These are phyloP conservation scores for Condylostylus longicornis DNA, from an alignment of 1,140 invertebrate species.

Conservation along the genomic window DNA sequence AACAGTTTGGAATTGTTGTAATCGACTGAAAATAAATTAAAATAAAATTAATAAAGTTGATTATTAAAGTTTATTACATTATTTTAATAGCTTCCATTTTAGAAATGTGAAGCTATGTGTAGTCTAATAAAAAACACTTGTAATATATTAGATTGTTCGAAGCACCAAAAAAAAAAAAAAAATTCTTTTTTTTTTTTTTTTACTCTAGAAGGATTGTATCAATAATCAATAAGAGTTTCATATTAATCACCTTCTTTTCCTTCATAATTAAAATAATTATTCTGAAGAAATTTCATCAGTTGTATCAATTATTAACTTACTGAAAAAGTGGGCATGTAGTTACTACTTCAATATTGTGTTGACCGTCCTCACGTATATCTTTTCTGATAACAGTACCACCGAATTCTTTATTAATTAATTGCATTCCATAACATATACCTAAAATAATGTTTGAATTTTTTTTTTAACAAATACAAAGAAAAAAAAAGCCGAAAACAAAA, in stretches of 20 bases:
- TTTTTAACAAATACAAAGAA: background rate
- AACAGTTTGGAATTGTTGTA: slow-evolving; percentile 77
- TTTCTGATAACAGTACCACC: slow-evolving; percentile 82
- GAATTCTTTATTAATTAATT: slow-evolving; percentile 98
- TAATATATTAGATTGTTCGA: slow-evolving; percentile 24
- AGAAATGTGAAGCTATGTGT: slow-evolving; percentile 25
- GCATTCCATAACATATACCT: slow-evolving; percentile 98
- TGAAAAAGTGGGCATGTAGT: slow-evolving; percentile 81
- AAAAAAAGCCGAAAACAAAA: background rate
- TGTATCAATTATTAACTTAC: slow-evolving; percentile 41
- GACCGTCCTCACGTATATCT: slow-evolving; percentile 86
- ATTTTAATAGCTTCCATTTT: too few species aligned
- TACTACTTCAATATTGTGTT: slow-evolving; percentile 80
- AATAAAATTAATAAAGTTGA: background rate
- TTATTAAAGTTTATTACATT: too few species aligned
- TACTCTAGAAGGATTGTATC: slow-evolving; percentile 32
- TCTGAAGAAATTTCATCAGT: too few species aligned
- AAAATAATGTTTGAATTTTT: too few species aligned
- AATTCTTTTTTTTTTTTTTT: slow-evolving; percentile 7
- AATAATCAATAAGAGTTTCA: slow-evolving; percentile 13
- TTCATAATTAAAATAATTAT: slow-evolving; percentile 4
- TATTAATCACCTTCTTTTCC: slow-evolving; percentile 23
- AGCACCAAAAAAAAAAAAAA: too few species aligned
- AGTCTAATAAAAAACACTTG: slow-evolving; percentile 23
- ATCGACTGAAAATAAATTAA: slow-evolving; percentile 43